These are phyloP conservation scores for Crocidura indochinensis DNA, from an alignment of 2,797 vertebrate species.

Conservation along the genomic window DNA sequence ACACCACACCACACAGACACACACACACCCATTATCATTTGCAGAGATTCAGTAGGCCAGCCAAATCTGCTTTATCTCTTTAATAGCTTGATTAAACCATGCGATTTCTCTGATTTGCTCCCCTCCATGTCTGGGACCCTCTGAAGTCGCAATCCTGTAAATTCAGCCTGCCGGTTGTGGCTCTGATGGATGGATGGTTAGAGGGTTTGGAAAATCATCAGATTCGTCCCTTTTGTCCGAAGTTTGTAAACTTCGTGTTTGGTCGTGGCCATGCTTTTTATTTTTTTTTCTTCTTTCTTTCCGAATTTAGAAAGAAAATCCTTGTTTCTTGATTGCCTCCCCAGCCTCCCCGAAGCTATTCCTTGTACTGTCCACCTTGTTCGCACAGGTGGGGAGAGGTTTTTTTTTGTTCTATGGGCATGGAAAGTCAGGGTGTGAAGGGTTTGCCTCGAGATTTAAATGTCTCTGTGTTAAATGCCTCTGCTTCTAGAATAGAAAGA, in stretches of 20 bases:
- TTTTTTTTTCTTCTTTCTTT: slow-evolving; percentile 9
- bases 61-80: too few species aligned
- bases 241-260: slow-evolving; percentile 61
- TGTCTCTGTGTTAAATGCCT: background rate
- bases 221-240: background rate
- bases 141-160: slow-evolving; percentile 45
- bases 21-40: too few species aligned
- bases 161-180: slow-evolving; percentile 30
- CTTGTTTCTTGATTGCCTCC: slow-evolving; percentile 7
- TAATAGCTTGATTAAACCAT: too few species aligned
- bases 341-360: background rate
- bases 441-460: slow-evolving; percentile 7
- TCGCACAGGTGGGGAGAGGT: slow-evolving; percentile 50
- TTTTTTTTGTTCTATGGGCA: background rate
- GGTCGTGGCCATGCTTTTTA: background rate
- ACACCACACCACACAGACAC: too few species aligned
- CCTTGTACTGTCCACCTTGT: background rate
- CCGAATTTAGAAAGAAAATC: slow-evolving; percentile 55
- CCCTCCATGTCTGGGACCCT: slow-evolving; percentile 45
- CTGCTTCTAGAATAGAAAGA: slow-evolving; percentile 59
- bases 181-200: background rate
- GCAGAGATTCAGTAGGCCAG: too few species aligned
- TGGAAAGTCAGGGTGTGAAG: background rate
- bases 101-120: background rate
- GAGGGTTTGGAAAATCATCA: background rate